phyloP scores from a whole-genome alignment of 2,888 invertebrate species.

The Augiades crinisus region DNA sequence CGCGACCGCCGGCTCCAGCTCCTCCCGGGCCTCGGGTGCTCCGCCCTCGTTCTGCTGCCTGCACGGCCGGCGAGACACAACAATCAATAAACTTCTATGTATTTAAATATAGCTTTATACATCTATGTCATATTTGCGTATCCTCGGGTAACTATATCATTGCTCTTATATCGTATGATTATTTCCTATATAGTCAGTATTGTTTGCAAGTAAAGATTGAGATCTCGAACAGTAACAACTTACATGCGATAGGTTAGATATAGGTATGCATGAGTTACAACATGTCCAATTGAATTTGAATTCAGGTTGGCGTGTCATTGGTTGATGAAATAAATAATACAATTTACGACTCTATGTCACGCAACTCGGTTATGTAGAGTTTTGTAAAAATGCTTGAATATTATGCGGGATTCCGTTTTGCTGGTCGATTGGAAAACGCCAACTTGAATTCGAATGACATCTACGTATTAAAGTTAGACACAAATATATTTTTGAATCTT shows the following conservation, averaged over 20 bases:
- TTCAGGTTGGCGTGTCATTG: not conserved
- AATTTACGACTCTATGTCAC: not conserved
- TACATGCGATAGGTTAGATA: conserved; percentile 14
- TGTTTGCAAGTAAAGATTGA: not conserved
- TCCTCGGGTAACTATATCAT: conserved; percentile 29
- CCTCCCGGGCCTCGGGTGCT: not conserved
- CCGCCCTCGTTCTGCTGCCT: no score
- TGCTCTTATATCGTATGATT: conserved; percentile 19
- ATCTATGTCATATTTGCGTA: conserved; percentile 29
- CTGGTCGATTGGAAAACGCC: not conserved
- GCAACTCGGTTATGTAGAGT: not conserved
- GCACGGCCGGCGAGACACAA: conserved; percentile 28
- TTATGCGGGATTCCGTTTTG: not conserved
- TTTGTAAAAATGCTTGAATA: not conserved
- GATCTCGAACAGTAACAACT: conserved; percentile 15
- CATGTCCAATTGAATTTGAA: not conserved
- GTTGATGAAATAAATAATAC: not conserved
- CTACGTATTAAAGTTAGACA: not conserved
- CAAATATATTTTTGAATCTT: not conserved
- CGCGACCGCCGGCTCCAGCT: not conserved
- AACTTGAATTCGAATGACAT: not conserved
- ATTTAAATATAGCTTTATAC: conserved; percentile 28
- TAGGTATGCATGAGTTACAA: conserved; percentile 4
- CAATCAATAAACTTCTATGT: conserved; percentile 29
- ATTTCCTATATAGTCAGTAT: conserved; percentile 5